Percentiles rank a stretch among this genome's conserved stretches.
These are phyloP conservation scores for Craterocephalus amniculus DNA, from an alignment of 2,797 vertebrate species.

Conservation along the genomic window DNA sequence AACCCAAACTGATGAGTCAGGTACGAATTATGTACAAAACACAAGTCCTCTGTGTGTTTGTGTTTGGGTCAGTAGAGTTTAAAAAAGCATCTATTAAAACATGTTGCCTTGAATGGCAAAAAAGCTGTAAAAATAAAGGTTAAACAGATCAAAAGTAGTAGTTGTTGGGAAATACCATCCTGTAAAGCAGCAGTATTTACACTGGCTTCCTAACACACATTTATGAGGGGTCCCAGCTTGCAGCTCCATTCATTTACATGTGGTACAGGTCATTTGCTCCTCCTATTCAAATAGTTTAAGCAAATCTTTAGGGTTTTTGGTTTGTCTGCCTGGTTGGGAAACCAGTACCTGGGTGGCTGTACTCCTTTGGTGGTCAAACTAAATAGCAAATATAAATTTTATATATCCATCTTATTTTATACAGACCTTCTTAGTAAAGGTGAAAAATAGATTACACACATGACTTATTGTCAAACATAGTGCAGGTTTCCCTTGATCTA, in stretches of 20 bases:
- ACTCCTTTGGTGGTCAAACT: neutral
- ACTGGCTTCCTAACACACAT: conserved; percentile 37
- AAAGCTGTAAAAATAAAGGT: neutral
- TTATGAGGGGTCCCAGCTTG: conserved; percentile 21
- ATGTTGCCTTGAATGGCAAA: neutral
- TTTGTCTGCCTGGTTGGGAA: conserved; percentile 2
- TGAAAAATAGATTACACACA: neutral
- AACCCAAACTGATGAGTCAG: too few relatives aligned
- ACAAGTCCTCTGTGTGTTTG: too few relatives aligned
- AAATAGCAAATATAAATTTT: neutral
- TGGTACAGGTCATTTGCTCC: conserved; percentile 26
- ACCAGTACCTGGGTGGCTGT: neutral
- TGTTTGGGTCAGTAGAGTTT: neutral
- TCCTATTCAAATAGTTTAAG: conserved; percentile 59
- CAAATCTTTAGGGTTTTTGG: conserved; percentile 41
- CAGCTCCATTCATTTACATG: conserved; percentile 52
- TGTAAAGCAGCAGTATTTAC: conserved; percentile 5
- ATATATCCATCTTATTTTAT: neutral
- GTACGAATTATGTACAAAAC: too few relatives aligned
- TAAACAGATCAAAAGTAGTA: neutral
- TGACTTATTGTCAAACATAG: neutral
- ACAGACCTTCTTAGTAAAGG: neutral
- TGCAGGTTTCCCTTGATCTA: neutral
- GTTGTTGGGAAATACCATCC: neutral
- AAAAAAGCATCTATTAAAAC: neutral